Percentiles rank a stretch among this genome's conserved stretches.
Conservation (phyloP, 2,888 invertebrate species). For the Latrodectus elegans region DNA sequence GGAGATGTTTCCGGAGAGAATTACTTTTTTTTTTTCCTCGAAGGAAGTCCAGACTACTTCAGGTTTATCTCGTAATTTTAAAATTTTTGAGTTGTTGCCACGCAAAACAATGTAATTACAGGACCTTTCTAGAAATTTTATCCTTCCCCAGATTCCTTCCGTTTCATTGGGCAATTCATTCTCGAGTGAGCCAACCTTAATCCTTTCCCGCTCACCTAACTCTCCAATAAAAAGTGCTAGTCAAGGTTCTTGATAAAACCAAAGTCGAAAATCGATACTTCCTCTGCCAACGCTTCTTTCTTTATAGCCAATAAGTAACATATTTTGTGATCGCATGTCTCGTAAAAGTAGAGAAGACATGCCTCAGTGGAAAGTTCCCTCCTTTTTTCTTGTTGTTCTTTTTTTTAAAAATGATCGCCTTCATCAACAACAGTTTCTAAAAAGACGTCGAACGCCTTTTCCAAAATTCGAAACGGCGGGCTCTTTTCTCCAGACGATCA, state of each 20-base stretch:
- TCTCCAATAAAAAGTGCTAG: conserved; percentile 1
- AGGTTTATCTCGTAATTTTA: not conserved
- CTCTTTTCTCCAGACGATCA: not conserved
- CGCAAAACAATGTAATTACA: conserved; percentile 2
- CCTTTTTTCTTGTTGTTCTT: not conserved
- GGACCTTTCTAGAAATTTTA: not conserved
- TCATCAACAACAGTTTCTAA: not conserved
- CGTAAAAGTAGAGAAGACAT: conserved; percentile 5
- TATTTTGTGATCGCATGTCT: conserved; percentile 11
- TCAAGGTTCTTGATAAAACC: not conserved
- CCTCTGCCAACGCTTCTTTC: not conserved
- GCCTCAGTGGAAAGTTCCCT: not conserved
- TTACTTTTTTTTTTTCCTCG: not conserved
- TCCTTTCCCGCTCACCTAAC: conserved; percentile 1
- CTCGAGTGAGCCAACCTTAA: not conserved
- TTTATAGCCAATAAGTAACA: conserved; percentile 23
- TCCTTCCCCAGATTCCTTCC: not conserved
- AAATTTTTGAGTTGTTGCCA: not conserved
- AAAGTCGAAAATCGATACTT: conserved; percentile 11
- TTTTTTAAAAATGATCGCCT: not conserved
- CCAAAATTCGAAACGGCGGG: not conserved
- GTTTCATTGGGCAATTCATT: conserved; percentile 3
- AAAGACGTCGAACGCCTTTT: not conserved
- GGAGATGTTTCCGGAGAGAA: not conserved
- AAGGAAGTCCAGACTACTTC: not conserved